Conservation (phyloP, 2,888 invertebrate genomes). For the Philopedon plagiatum region DNA sequence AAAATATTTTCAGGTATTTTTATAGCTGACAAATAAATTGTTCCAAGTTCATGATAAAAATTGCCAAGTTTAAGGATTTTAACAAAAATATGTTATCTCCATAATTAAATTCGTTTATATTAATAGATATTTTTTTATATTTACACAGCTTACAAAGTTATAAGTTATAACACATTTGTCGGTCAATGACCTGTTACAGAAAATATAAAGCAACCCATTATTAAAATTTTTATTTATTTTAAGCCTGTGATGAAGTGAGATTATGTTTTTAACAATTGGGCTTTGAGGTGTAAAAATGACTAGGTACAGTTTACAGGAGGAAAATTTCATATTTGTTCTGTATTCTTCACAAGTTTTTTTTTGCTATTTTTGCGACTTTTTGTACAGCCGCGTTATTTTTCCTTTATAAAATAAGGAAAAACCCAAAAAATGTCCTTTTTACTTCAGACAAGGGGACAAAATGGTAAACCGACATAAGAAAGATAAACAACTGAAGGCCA, state of each 20-base stretch:
- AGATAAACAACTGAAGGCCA: too few relatives aligned
- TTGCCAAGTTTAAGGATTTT: slow-evolving; percentile 26
- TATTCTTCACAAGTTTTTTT: too few relatives aligned
- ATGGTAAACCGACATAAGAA: too few relatives aligned
- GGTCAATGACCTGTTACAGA: slow-evolving; percentile 7
- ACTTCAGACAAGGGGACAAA: too few relatives aligned
- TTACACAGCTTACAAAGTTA: not conserved
- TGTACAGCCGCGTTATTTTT: too few relatives aligned
- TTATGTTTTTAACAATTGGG: not conserved
- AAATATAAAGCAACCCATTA: not conserved
- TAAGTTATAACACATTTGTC: slow-evolving; percentile 18
- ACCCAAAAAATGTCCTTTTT: too few relatives aligned
- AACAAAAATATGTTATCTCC: slow-evolving; percentile 8
- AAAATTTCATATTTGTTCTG: too few relatives aligned
- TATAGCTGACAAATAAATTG: not conserved
- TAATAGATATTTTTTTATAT: slow-evolving; percentile 6
- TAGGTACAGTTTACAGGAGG: too few relatives aligned
- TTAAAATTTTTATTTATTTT: not conserved
- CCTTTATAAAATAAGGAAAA: too few relatives aligned
- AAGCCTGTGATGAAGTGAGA: not conserved
- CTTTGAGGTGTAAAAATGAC: too few relatives aligned
- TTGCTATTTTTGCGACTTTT: too few relatives aligned
- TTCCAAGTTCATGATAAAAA: slow-evolving; percentile 32
- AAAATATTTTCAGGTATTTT: slow-evolving; percentile 12
- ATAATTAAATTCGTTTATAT: slow-evolving; percentile 6